Evolutionary conservation across 2,888 invertebrate species (phyloP).

Genomic region (Trichogramma evanescens): DNA sequence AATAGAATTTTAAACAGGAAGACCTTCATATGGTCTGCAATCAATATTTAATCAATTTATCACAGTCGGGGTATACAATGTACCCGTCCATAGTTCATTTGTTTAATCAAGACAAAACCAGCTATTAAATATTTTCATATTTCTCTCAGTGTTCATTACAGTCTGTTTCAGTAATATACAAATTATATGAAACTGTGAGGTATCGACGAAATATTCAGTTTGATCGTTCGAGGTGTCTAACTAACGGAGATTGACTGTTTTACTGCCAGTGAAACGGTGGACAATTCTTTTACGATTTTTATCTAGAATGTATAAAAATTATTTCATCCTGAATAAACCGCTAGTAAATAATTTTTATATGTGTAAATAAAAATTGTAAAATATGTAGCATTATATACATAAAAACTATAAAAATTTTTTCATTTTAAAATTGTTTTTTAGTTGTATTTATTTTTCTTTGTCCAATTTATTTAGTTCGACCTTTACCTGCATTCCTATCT

Average conservation of each 20-base stretch:
- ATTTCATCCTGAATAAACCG: slow-evolving; percentile 15
- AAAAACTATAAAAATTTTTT: slow-evolving; percentile 5
- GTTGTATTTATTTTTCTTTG: slow-evolving; percentile 22
- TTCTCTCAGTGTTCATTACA: no score
- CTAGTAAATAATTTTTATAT: slow-evolving; percentile 23
- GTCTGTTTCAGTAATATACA: no score
- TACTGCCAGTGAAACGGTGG: slow-evolving; percentile 6
- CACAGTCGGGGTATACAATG: no score
- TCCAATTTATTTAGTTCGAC: slow-evolving; percentile 6
- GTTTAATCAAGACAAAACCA: no score
- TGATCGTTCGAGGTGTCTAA: slow-evolving; percentile 16
- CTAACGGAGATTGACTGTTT: slow-evolving; percentile 19
- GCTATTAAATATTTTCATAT: no score
- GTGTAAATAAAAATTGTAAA: slow-evolving; percentile 25
- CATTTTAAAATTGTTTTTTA: slow-evolving; percentile 22
- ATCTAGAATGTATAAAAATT: slow-evolving; percentile 23
- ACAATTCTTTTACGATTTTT: slow-evolving; percentile 22
- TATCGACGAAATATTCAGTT: slow-evolving; percentile 10
- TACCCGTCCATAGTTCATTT: no score
- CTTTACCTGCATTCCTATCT: not conserved
- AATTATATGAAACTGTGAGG: slow-evolving; percentile 4
- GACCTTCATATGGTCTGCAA: no score
- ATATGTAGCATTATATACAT: slow-evolving; percentile 18
- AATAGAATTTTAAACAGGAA: no score
- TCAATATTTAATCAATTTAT: no score